Percentiles rank a stretch among this genome's conserved stretches.
Conservation (phyloP, 2,888 invertebrate species). For the Pycnomerus fuliginosus region DNA sequence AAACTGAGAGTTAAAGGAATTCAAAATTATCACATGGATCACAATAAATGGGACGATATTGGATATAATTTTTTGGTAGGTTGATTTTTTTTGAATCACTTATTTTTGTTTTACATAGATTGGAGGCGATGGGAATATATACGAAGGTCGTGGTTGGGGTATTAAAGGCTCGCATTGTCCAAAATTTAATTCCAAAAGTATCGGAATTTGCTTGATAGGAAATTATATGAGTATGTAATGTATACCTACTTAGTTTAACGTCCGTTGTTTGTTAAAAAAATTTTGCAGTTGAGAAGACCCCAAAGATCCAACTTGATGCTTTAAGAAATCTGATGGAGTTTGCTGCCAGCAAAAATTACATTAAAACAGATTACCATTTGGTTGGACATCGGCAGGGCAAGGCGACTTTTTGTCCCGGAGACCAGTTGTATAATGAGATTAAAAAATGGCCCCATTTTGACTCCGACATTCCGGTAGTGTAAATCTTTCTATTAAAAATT, state of each 20-base stretch:
- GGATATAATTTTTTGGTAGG: constrained; percentile 50
- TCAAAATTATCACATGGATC: constrained; percentile 47
- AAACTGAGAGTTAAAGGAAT: constrained; percentile 47
- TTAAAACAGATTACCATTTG: constrained; percentile 28
- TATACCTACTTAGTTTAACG: constrained; percentile 2
- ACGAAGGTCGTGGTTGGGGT: constrained; percentile 67
- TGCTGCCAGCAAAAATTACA: constrained; percentile 25
- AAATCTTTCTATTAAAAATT: too few species aligned
- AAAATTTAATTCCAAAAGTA: constrained; percentile 60
- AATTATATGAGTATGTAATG: constrained; percentile 51
- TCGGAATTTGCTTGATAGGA: constrained; percentile 66
- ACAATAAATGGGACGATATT: constrained; percentile 43
- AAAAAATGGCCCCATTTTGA: constrained; percentile 30
- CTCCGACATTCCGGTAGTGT: too few species aligned
- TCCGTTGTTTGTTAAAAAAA: constrained; percentile 1
- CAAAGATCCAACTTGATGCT: constrained; percentile 27
- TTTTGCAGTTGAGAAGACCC: constrained; percentile 27
- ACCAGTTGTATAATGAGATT: constrained; percentile 30
- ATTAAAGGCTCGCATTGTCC: constrained; percentile 61
- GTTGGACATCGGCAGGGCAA: constrained; percentile 37
- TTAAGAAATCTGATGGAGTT: constrained; percentile 31
- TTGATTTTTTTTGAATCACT: constrained; percentile 8
- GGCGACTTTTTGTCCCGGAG: constrained; percentile 34
- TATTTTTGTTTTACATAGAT: constrained; percentile 49
- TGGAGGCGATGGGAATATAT: constrained; percentile 65